Percentiles rank a stretch among this genome's conserved stretches.
Evolutionary conservation across 92 coral and sea anemone genomes (phyloP).

Genomic region (Blastomussa wellsi): DNA sequence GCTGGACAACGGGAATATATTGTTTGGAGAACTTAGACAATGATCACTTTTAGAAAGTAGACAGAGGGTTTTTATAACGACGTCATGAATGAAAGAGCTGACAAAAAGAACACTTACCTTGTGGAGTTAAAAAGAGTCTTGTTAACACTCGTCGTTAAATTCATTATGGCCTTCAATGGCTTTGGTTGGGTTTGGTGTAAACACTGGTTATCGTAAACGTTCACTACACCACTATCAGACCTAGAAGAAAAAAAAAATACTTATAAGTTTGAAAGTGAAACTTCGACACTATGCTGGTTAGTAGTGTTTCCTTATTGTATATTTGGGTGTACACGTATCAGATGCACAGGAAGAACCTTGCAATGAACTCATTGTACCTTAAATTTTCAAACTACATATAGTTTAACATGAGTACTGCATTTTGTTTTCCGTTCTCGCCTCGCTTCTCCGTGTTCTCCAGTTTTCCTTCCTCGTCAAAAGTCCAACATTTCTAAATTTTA

Average conservation of each 20-base stretch:
- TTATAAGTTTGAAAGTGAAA: background rate
- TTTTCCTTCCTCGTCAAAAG: too few relatives aligned
- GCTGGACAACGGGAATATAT: background rate
- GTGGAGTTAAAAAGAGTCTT: constrained; percentile 79
- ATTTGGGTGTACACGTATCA: background rate
- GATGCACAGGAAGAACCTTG: background rate
- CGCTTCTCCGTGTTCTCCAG: too few relatives aligned
- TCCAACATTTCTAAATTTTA: too few relatives aligned
- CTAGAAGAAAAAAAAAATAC: constrained; percentile 19
- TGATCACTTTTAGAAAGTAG: background rate
- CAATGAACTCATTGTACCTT: background rate
- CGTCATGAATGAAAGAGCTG: background rate
- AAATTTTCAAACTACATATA: too few relatives aligned
- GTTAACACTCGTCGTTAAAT: constrained; percentile 75
- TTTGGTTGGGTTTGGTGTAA: constrained; percentile 72
- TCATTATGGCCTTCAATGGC: constrained; percentile 89
- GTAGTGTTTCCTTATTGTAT: background rate
- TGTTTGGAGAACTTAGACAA: background rate
- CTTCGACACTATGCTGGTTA: background rate
- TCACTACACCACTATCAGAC: constrained; percentile 96
- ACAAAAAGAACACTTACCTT: constrained; percentile 48
- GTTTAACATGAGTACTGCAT: too few relatives aligned
- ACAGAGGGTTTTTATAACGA: background rate
- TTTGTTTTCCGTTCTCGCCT: too few relatives aligned
- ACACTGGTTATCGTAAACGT: constrained; percentile 82